These are phyloP conservation scores for Acropora tenuis DNA, from an alignment of 64 coral and sea anemone genomes.

Conservation along the genomic window DNA sequence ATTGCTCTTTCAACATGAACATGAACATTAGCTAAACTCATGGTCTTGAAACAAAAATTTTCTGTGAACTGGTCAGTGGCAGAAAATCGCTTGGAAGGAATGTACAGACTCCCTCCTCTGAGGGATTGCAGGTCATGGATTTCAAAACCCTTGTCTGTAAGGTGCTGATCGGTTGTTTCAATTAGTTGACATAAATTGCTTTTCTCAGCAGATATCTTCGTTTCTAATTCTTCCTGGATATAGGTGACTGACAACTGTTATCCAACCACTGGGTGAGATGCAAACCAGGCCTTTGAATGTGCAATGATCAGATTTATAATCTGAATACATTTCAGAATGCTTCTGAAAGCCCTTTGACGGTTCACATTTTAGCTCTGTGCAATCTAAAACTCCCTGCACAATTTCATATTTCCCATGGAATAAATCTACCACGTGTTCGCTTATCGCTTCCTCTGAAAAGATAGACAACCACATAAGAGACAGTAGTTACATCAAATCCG, in stretches of 20 bases:
- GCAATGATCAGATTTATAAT: slow-evolving; percentile 62
- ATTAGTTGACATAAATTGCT: too few relatives aligned
- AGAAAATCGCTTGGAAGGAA: slow-evolving; percentile 45
- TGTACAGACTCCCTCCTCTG: slow-evolving; percentile 31
- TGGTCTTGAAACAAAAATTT: background rate
- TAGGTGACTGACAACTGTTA: too few relatives aligned
- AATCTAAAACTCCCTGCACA: slow-evolving; percentile 54
- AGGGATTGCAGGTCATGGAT: slow-evolving; percentile 55
- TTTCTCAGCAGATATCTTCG: slow-evolving; percentile 41
- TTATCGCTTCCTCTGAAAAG: slow-evolving; percentile 18
- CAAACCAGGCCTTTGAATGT: too few relatives aligned
- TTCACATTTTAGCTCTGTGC: slow-evolving; percentile 70
- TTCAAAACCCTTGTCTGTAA: too few relatives aligned
- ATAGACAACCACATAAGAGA: too few relatives aligned
- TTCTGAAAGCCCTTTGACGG: slow-evolving; percentile 46
- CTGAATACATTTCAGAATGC: slow-evolving; percentile 64
- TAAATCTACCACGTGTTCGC: slow-evolving; percentile 20
- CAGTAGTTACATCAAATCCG: too few relatives aligned
- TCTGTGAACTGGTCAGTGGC: slow-evolving; percentile 5
- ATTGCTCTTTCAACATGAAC: background rate
- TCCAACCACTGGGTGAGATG: too few relatives aligned
- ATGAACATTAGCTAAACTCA: too few relatives aligned
- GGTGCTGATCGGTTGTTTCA: slow-evolving; percentile 38
- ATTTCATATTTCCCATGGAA: background rate
- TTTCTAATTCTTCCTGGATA: slow-evolving; percentile 62